A percentile compares a stretch with the other conserved stretches of the same genome.
Evolutionary conservation across 92 coral and sea anemone species (phyloP).

Genomic region (Bergia puertoricense): DNA sequence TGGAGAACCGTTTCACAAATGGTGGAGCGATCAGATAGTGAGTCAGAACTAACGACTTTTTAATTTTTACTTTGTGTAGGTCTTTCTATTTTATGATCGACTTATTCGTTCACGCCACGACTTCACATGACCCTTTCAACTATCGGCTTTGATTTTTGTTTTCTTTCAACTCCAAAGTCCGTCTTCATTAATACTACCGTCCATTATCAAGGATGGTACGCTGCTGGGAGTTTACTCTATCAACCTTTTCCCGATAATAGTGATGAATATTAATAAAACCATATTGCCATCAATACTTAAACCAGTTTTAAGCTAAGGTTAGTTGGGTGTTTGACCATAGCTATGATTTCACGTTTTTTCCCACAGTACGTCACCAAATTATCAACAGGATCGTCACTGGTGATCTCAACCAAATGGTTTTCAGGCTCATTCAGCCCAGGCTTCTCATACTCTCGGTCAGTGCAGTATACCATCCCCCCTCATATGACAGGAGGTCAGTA

Average conservation of each 20-base stretch:
- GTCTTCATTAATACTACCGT: too few species aligned
- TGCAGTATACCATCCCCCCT: constrained; percentile 50
- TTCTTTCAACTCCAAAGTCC: not conserved
- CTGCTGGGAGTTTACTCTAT: too few species aligned
- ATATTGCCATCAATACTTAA: not conserved
- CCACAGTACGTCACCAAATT: constrained; percentile 9
- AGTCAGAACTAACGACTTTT: constrained; percentile 5
- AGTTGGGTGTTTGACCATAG: not conserved
- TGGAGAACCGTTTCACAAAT: constrained; percentile 66
- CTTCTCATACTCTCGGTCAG: constrained; percentile 49
- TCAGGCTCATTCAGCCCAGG: constrained; percentile 68
- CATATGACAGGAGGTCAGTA: constrained; percentile 58
- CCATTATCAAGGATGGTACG: too few species aligned
- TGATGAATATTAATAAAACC: too few species aligned
- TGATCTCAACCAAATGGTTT: constrained; percentile 38
- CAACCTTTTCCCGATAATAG: not conserved
- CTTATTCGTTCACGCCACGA: not conserved
- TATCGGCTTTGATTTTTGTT: too few species aligned
- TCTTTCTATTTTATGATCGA: too few species aligned
- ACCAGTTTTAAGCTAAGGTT: not conserved
- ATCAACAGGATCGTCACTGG: not conserved
- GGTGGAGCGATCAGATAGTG: constrained; percentile 79
- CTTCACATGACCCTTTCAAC: not conserved
- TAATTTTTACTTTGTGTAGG: too few species aligned
- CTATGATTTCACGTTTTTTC: not conserved